phyloP scores from a whole-genome alignment of 2,113 vertebrate species.

The Cephalopholis sonnerati region DNA sequence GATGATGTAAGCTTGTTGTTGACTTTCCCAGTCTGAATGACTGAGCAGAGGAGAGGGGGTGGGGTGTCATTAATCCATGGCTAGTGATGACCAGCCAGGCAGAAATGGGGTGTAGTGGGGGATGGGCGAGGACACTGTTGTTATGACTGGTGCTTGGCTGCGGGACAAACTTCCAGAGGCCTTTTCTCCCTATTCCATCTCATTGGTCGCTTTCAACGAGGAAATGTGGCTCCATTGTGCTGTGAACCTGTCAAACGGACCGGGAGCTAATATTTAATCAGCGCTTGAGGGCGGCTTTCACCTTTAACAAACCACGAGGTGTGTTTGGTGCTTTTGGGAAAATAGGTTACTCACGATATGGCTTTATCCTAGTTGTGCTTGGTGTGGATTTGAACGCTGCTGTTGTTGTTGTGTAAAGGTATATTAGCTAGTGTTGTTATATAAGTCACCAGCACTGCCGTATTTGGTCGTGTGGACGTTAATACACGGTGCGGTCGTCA shows the following conservation, averaged over 20 bases:
- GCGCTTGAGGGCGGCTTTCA: not conserved
- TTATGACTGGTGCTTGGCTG: constrained; percentile 81
- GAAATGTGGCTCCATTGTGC: constrained; percentile 24
- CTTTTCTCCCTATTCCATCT: constrained; percentile 5
- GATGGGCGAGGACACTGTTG: constrained; percentile 81
- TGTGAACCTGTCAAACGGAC: constrained; percentile 17
- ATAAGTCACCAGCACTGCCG: not conserved
- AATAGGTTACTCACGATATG: constrained; percentile 55
- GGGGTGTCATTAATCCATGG: constrained; percentile 89
- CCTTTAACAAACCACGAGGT: not conserved
- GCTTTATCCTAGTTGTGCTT: not conserved
- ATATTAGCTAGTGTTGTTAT: not conserved
- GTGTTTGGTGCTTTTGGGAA: constrained; percentile 39
- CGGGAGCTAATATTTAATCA: constrained; percentile 12
- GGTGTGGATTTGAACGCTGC: not conserved
- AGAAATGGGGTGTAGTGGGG: constrained; percentile 87
- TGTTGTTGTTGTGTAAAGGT: no score
- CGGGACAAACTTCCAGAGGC: constrained; percentile 67
- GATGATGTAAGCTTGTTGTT: constrained; percentile 95
- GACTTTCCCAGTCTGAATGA: constrained; percentile 94
- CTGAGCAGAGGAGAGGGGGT: constrained; percentile 89
- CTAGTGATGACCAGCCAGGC: constrained; percentile 87
- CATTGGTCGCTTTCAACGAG: constrained; percentile 22
- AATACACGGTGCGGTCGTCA: not conserved
- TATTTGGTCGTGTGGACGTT: not conserved